Percentiles rank a stretch among this genome's conserved stretches.
These are phyloP conservation scores for Zosterops hypoxanthus DNA, from an alignment of 2,113 vertebrate species.

Conservation along the genomic window DNA sequence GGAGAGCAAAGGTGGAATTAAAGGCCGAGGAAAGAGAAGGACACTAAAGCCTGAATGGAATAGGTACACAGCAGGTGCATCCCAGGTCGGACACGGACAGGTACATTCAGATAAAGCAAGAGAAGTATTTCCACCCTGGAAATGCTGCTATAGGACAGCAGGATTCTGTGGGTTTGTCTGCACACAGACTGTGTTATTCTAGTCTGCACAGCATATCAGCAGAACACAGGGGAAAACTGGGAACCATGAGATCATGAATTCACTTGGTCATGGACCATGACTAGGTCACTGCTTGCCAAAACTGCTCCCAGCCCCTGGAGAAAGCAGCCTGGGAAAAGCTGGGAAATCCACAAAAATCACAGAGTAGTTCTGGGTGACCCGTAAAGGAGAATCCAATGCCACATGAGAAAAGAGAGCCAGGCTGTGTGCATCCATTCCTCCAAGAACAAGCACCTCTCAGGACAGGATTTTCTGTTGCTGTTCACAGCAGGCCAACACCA, in stretches of 20 bases:
- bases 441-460: neutral
- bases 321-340: neutral
- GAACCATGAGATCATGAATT: neutral
- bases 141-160: accelerated
- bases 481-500: neutral
- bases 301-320: neutral
- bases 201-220: neutral
- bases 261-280: neutral
- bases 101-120: neutral
- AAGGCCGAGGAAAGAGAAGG: neutral
- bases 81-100: accelerated
- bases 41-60: neutral
- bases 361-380: neutral
- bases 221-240: neutral
- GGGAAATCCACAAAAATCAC: neutral
- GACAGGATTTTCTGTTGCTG: neutral
- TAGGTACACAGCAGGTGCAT: neutral
- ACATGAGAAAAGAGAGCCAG: neutral
- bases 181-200: neutral
- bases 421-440: neutral
- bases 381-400: neutral
- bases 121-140: neutral
- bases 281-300: neutral
- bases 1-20: neutral
- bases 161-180: neutral